phyloP scores from a whole-genome alignment of 2,888 invertebrate species.

The Rhingia rostrata region DNA sequence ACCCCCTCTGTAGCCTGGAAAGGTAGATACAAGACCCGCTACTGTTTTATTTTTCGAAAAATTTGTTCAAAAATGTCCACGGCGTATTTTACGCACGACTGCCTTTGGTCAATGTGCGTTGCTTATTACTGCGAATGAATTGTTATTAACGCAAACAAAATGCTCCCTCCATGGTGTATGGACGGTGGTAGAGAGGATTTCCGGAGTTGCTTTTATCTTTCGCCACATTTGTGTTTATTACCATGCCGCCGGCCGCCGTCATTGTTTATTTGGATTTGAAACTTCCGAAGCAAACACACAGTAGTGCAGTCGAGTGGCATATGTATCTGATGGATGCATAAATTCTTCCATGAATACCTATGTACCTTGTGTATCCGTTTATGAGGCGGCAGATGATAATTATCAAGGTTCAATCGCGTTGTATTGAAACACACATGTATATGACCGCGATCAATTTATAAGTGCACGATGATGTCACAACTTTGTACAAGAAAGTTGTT shows the following conservation, averaged over 20 bases:
- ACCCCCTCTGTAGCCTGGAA: no score
- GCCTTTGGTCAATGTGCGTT: conserved; percentile 38
- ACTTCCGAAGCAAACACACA: conserved; percentile 51
- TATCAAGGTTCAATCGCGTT: conserved; percentile 5
- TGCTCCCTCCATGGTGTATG: background rate
- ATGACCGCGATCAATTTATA: background rate
- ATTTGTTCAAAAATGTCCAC: background rate
- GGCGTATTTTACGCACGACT: conserved; percentile 38
- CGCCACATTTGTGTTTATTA: conserved; percentile 62
- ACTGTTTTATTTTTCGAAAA: background rate
- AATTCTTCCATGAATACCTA: background rate
- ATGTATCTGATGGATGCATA: conserved; percentile 18
- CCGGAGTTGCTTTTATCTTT: conserved; percentile 65
- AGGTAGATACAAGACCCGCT: no score
- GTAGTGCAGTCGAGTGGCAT: conserved; percentile 14
- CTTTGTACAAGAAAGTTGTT: conserved; percentile 2
- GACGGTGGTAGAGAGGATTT: conserved; percentile 47
- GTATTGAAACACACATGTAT: background rate
- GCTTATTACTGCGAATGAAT: conserved; percentile 13
- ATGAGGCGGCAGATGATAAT: conserved; percentile 2
- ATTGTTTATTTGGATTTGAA: conserved; percentile 63
- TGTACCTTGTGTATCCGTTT: background rate
- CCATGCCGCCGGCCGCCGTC: conserved; percentile 51
- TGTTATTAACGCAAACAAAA: conserved; percentile 53
- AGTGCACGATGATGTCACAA: background rate